A percentile compares a stretch with the other conserved stretches of the same genome.
Evolutionary conservation across 2,797 vertebrate species (phyloP).

Genomic region (Platalea minor): DNA sequence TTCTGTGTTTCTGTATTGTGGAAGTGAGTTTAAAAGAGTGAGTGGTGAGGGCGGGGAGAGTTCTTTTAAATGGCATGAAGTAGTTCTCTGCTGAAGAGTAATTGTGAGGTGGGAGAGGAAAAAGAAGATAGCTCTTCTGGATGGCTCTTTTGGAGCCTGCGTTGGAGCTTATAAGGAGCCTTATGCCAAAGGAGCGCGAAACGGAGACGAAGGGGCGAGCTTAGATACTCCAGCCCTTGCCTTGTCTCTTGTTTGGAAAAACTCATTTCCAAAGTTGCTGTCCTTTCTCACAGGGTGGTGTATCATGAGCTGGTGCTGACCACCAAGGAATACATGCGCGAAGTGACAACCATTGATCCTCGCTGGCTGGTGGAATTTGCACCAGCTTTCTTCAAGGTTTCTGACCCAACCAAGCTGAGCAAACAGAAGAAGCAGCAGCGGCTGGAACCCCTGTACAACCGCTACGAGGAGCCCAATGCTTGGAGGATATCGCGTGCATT

Average conservation of each 20-base stretch:
- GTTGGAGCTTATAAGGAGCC: background rate
- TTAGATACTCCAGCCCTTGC: background rate
- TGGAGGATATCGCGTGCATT: slow-evolving; percentile 98
- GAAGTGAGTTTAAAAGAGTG: background rate
- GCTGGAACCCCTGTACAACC: slow-evolving; percentile 95
- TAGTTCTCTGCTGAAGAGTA: background rate
- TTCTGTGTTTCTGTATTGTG: background rate
- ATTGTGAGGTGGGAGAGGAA: background rate
- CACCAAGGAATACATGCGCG: slow-evolving; percentile 98
- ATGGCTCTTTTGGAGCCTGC: background rate
- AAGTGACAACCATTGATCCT: slow-evolving; percentile 97
- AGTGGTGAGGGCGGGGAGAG: background rate
- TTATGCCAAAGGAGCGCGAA: background rate
- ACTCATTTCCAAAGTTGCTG: fast-evolving
- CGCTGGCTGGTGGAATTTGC: slow-evolving; percentile 98
- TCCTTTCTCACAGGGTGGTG: slow-evolving; percentile 83
- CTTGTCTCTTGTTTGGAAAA: background rate
- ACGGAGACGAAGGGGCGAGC: background rate
- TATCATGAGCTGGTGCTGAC: slow-evolving; percentile 97
- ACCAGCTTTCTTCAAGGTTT: slow-evolving; percentile 98
- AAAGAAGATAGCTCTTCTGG: background rate
- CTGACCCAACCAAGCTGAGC: slow-evolving; percentile 96
- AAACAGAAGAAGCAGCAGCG: slow-evolving; percentile 99
- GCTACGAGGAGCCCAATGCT: slow-evolving; percentile 97
- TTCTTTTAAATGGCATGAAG: background rate